Conservation (phyloP, 2,888 invertebrate genomes). For the Criorhina ranunculi region DNA sequence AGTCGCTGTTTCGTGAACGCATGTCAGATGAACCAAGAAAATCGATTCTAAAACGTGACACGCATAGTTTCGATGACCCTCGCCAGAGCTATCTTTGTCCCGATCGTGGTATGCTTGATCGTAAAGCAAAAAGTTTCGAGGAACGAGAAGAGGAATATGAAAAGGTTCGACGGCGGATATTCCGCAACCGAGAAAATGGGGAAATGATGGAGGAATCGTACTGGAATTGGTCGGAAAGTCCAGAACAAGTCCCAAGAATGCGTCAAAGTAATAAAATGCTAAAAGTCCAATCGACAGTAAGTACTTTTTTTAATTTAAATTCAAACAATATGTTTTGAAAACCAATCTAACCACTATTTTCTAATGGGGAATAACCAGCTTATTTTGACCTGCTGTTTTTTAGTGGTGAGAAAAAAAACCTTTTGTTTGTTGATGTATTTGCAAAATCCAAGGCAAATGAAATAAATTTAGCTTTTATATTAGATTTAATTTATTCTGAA, state of each 20-base stretch:
- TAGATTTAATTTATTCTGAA: too few relatives aligned
- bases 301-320: too few relatives aligned
- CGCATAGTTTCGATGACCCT: constrained; percentile 92
- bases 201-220: constrained; percentile 78
- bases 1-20: constrained; percentile 89
- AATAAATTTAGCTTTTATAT: too few relatives aligned
- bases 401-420: too few relatives aligned
- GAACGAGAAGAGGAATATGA: constrained; percentile 96
- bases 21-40: constrained; percentile 89
- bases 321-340: too few relatives aligned
- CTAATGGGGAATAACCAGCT: too few relatives aligned
- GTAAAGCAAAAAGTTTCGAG: constrained; percentile 94
- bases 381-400: too few relatives aligned
- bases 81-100: constrained; percentile 86
- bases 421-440: too few relatives aligned
- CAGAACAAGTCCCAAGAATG: constrained; percentile 82
- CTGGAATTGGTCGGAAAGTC: constrained; percentile 86
- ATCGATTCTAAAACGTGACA: constrained; percentile 93
- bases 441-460: too few relatives aligned
- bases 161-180: constrained; percentile 93
- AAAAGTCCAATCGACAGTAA: constrained; percentile 82
- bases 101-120: constrained; percentile 88
- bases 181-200: constrained; percentile 84
- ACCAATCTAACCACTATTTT: too few relatives aligned
- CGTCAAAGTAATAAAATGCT: constrained; percentile 83